A percentile compares a stretch with the other conserved stretches of the same genome.
phyloP scores from a whole-genome alignment of 2,888 invertebrate genomes.

The Ectropis crepuscularia region DNA sequence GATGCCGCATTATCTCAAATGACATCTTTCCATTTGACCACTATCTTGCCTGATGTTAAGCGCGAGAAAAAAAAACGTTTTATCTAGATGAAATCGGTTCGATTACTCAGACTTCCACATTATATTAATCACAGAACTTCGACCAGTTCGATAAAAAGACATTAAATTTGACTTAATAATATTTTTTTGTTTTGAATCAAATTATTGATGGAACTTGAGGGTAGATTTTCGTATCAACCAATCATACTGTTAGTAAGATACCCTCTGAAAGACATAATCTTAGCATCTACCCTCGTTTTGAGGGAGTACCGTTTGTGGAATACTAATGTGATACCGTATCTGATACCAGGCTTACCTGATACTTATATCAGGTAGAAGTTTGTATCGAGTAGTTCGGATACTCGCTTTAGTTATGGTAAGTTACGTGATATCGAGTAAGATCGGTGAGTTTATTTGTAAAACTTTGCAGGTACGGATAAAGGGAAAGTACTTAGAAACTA shows the following conservation, averaged over 20 bases:
- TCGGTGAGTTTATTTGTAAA: slow-evolving; percentile 1
- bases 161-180: too few relatives aligned
- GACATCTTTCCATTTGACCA: too few relatives aligned
- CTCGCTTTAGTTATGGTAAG: slow-evolving; percentile 5
- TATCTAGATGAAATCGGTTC: too few relatives aligned
- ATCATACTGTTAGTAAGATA: slow-evolving; percentile 9
- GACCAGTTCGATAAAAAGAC: too few relatives aligned
- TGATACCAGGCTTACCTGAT: slow-evolving; percentile 28
- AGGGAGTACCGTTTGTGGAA: slow-evolving; percentile 27
- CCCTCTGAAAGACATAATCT: slow-evolving; percentile 27
- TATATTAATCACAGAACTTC: too few relatives aligned
- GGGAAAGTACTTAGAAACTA: neutral
- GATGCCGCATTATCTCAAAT: too few relatives aligned
- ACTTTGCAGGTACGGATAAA: neutral
- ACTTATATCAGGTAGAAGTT: slow-evolving; percentile 27
- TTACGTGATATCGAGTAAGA: slow-evolving; percentile 8
- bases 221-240: neutral
- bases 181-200: too few relatives aligned
- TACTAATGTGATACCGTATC: slow-evolving; percentile 31
- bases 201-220: too few relatives aligned
- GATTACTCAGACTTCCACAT: too few relatives aligned
- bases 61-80: too few relatives aligned
- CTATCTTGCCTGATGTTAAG: too few relatives aligned
- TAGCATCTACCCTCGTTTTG: slow-evolving; percentile 31
- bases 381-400: slow-evolving; percentile 19